Conservation (phyloP, 2,113 vertebrate genomes). For the Narcine bancroftii region DNA sequence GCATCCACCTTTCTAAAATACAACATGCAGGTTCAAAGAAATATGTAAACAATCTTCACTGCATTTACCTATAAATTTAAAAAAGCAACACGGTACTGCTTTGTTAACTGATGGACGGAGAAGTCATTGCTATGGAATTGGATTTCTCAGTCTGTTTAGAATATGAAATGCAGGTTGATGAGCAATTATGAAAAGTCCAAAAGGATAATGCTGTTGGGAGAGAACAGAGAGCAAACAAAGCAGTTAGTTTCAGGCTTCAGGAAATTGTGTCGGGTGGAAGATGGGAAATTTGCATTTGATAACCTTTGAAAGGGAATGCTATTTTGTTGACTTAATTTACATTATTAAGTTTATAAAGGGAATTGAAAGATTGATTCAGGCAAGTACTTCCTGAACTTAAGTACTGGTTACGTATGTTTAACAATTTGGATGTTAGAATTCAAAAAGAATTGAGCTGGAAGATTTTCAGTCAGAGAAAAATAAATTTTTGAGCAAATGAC, state of each 20-base stretch:
- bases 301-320: background rate
- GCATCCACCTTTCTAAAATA: background rate
- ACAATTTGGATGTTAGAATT: background rate
- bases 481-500: background rate
- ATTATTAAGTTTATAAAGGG: background rate
- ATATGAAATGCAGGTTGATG: background rate
- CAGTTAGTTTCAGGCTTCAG: background rate
- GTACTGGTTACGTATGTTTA: background rate
- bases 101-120: background rate
- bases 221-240: background rate
- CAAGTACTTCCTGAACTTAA: background rate
- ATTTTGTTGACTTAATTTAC: background rate
- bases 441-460: background rate
- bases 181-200: background rate
- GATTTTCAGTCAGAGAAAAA: background rate
- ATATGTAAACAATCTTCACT: background rate
- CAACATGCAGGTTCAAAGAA: background rate
- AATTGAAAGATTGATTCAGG: background rate
- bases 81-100: background rate
- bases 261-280: background rate
- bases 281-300: background rate
- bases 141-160: background rate
- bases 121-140: background rate
- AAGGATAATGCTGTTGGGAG: background rate
- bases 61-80: background rate